Base-by-base conservation (phyloP, 2,113 vertebrate species). In the Bubo scandiacus region DNA sequence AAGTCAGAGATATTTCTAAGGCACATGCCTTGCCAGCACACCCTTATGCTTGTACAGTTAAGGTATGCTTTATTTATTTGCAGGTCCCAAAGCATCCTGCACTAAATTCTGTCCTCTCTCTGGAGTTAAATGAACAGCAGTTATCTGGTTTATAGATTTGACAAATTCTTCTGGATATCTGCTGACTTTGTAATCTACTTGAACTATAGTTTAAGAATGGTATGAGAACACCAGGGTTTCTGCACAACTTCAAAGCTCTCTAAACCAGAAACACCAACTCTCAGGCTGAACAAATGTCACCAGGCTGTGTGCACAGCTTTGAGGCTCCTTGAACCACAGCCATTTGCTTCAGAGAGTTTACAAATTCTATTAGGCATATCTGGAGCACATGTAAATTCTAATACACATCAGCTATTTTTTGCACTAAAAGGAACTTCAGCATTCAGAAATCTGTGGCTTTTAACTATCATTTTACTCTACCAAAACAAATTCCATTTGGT, bases 231-330 rank as follows among this genome's bases (percentile, higher is more conserved):
- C 67, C 51, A 81, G 70, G n/a, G 32, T 61, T 95, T 91, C 94
- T 92, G 84, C 55, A 91, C 16, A 67, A 71, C 71, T 94, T 96
- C 83, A 97, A 94, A 94, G 78, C 58, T 70, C 51, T 40, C 78
- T 61, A 58, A 86, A 58, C 32, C 19, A 77, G 43, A 89, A 25
- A 43, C 0, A 2, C 1, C 34, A 61, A 59, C 54, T 92, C 75
- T 63, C 40, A 47, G 26, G 54, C 71, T 73, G 55, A 90, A 75
- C n/a, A 93, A 88, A 77, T 0, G 1, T 75, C 0, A 0, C 11
- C 40, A 61, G 57, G 36, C 68, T 92, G 34, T 29, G 21, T 36
- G 51, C 47, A 80, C 26, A 61, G 86, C 68, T 95, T 91, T 92
- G 88, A 92, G 82, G 71, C 34, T 96, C 81, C 91, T 70, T 91